Evolutionary conservation across 2,113 vertebrate species (phyloP).

Genomic region (Falco punctatus): DNA sequence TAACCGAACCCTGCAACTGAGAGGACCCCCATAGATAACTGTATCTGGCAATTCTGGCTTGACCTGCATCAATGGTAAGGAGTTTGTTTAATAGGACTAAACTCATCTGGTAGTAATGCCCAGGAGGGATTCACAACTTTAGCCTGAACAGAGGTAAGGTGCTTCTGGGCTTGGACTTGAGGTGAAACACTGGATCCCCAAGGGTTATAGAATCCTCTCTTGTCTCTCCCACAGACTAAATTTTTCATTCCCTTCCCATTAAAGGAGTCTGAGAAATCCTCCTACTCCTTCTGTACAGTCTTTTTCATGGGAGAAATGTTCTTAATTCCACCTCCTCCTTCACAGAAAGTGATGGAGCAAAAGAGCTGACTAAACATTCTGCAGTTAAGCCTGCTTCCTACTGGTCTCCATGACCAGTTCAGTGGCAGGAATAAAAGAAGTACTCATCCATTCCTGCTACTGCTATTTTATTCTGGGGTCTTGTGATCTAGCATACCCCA

Average conservation of each 20-base stretch:
- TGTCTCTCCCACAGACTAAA: neutral
- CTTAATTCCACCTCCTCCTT: conserved; percentile 7
- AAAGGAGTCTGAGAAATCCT: neutral
- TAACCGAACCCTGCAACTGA: neutral
- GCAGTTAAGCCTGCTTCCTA: neutral
- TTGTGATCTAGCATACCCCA: neutral
- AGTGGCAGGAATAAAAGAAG: neutral
- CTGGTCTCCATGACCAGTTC: neutral
- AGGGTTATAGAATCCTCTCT: neutral
- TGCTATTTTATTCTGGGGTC: neutral
- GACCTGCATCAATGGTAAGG: neutral
- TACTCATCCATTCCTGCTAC: neutral
- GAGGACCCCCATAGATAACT: neutral
- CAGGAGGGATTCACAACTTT: neutral
- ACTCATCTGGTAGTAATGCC: neutral
- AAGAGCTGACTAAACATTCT: conserved; percentile 7
- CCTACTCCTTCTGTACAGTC: neutral
- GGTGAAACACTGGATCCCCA: neutral
- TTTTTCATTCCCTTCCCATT: neutral
- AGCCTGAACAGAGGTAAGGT: neutral
- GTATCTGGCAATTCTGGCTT: neutral
- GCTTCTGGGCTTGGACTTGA: neutral
- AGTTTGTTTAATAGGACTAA: neutral
- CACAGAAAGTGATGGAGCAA: neutral
- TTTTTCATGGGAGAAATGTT: neutral